Evolutionary conservation across 1,140 invertebrate species (phyloP).

Genomic region (Chironomus tepperi): DNA sequence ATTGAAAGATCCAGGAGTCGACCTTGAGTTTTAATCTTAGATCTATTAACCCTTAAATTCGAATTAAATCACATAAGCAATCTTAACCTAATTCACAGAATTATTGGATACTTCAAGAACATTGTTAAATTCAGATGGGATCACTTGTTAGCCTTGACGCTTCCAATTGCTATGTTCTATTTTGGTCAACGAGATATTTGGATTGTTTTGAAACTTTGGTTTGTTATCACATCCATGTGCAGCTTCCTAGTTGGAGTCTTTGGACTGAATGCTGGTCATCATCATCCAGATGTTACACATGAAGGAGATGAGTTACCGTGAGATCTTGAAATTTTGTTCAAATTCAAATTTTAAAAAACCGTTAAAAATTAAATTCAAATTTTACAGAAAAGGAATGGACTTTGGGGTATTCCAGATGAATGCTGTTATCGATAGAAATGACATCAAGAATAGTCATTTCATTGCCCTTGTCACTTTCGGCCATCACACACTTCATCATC

Average conservation of each 20-base stretch:
- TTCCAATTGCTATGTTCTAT: conserved; percentile 46
- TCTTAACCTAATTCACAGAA: conserved; percentile 36
- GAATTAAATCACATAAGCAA: too few relatives aligned
- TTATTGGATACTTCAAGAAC: background rate
- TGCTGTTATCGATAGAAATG: background rate
- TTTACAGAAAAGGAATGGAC: background rate
- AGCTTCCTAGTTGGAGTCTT: conserved; percentile 57
- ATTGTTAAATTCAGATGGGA: conserved; percentile 36
- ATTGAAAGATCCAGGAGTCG: too few relatives aligned
- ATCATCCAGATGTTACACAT: conserved; percentile 68
- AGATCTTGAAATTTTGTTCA: background rate
- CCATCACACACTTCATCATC: conserved; percentile 63
- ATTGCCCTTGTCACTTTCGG: conserved; percentile 24
- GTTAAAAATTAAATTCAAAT: background rate
- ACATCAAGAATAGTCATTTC: conserved; percentile 23
- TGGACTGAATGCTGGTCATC: conserved; percentile 69
- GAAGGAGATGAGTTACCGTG: conserved; percentile 60
- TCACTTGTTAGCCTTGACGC: conserved; percentile 43
- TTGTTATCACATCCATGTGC: conserved; percentile 45
- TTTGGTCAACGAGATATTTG: conserved; percentile 32
- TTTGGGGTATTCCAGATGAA: conserved; percentile 26
- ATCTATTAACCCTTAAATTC: too few relatives aligned
- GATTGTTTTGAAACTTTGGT: conserved; percentile 46
- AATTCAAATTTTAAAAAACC: background rate
- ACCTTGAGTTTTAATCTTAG: too few relatives aligned